Conservation (phyloP, 2,888 invertebrate genomes). For the Trichopria drosophilae region DNA sequence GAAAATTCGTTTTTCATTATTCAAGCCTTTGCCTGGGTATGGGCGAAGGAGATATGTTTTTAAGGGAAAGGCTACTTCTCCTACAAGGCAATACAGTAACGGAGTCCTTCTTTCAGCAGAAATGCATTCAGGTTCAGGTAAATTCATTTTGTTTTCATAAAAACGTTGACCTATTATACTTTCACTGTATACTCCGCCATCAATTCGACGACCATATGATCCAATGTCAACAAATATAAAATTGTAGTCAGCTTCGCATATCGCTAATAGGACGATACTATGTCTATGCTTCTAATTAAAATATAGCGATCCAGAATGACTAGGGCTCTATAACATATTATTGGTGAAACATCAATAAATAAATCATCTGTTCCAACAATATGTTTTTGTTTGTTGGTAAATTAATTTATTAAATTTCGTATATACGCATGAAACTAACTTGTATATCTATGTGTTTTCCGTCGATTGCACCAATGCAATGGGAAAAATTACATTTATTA, state of each 20-base stretch:
- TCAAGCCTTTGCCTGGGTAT: constrained; percentile 19
- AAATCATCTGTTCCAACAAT: too few relatives aligned
- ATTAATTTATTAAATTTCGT: too few relatives aligned
- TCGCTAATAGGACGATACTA: too few relatives aligned
- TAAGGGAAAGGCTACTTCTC: constrained; percentile 45
- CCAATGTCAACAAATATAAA: constrained; percentile 32
- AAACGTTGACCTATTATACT: constrained; percentile 23
- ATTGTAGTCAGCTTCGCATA: constrained; percentile 31
- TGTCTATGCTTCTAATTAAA: too few relatives aligned
- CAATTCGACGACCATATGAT: constrained; percentile 28
- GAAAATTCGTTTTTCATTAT: constrained; percentile 17
- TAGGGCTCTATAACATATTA: too few relatives aligned
- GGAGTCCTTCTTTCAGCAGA: constrained; percentile 11
- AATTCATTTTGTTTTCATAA: constrained; percentile 33
- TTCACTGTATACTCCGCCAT: constrained; percentile 25
- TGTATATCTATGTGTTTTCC: constrained; percentile 21
- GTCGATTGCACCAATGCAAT: too few relatives aligned
- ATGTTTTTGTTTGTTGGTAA: too few relatives aligned
- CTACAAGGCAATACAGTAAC: constrained; percentile 37
- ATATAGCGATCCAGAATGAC: constrained; percentile 28
- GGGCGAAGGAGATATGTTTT: constrained; percentile 30
- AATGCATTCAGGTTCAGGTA: constrained; percentile 17
- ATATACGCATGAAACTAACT: too few relatives aligned
- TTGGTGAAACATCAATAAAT: too few relatives aligned
- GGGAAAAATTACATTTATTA: too few relatives aligned